A percentile compares a stretch with the other conserved stretches of the same genome.
These are phyloP conservation scores for Diplodus sargus DNA, from an alignment of 2,797 vertebrate species.

Conservation along the genomic window DNA sequence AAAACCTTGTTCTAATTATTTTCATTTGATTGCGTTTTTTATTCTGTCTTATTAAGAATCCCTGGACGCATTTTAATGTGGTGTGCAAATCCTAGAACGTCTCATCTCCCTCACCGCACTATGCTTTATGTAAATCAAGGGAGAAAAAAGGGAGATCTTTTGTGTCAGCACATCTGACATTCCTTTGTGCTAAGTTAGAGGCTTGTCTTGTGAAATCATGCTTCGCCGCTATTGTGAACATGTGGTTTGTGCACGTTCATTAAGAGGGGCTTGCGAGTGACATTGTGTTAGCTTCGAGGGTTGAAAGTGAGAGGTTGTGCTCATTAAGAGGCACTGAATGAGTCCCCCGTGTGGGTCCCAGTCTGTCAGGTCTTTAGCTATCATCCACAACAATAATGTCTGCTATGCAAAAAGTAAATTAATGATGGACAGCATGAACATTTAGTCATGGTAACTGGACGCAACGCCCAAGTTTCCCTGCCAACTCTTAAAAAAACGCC, in stretches of 20 bases:
- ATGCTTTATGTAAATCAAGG: conserved; percentile 70
- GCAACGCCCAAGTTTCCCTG: conserved; percentile 51
- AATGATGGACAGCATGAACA: conserved; percentile 36
- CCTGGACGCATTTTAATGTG: conserved; percentile 67
- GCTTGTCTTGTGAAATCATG: conserved; percentile 76
- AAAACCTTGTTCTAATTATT: conserved; percentile 72
- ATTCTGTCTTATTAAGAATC: conserved; percentile 68
- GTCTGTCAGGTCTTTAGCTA: conserved; percentile 20
- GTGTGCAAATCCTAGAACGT: conserved; percentile 59
- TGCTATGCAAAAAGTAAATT: conserved; percentile 30
- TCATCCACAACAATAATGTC: conserved; percentile 37
- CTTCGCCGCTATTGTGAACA: conserved; percentile 66
- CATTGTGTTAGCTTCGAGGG: conserved; percentile 62
- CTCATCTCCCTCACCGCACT: conserved; percentile 59
- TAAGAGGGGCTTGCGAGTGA: conserved; percentile 63
- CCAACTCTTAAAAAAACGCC: conserved; percentile 48
- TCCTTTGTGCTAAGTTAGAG: conserved; percentile 75
- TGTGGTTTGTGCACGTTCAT: conserved; percentile 69
- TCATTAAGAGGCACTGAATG: conserved; percentile 66
- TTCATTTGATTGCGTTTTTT: conserved; percentile 77
- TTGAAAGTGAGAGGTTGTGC: conserved; percentile 73
- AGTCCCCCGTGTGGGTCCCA: conserved; percentile 39
- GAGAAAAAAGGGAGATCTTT: conserved; percentile 58
- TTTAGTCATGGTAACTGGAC: conserved; percentile 52
- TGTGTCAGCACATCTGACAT: conserved; percentile 77